phyloP scores from a whole-genome alignment of 2,113 vertebrate species.

The Butorides virescens region DNA sequence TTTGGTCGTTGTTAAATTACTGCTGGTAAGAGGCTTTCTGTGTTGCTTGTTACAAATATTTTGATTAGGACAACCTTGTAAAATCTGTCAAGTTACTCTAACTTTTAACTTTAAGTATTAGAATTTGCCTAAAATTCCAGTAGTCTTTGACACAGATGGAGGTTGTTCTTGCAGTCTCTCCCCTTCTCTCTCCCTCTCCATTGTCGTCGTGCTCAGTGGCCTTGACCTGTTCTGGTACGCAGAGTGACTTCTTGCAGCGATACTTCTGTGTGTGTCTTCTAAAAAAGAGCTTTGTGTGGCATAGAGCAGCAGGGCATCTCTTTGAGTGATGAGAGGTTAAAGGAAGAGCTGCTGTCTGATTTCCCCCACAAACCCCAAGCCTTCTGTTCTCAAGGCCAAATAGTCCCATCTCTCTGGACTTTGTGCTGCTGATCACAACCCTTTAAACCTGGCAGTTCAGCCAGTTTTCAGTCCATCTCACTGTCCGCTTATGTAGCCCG shows the following conservation, averaged over 20 bases:
- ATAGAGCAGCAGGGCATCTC: too few relatives aligned
- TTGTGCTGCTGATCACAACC: background rate
- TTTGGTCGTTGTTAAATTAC: background rate
- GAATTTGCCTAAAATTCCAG: background rate
- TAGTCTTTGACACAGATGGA: background rate
- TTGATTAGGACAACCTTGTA: background rate
- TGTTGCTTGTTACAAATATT: background rate
- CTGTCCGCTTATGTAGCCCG: background rate
- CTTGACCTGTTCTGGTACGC: too few relatives aligned
- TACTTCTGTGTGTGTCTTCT: too few relatives aligned
- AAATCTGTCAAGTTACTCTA: too few relatives aligned
- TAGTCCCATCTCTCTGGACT: background rate
- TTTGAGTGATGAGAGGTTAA: too few relatives aligned
- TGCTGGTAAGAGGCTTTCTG: background rate
- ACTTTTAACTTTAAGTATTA: background rate
- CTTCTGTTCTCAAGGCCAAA: background rate
- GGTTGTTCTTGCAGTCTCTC: background rate
- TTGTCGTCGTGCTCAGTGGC: background rate
- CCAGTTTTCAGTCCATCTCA: background rate
- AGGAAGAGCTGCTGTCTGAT: background rate
- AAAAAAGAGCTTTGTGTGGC: too few relatives aligned
- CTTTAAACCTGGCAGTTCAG: background rate
- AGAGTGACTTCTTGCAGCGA: too few relatives aligned
- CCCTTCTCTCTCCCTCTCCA: background rate
- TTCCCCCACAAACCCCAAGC: background rate